Percentiles rank a stretch among this genome's conserved stretches.
These are phyloP conservation scores for Pachyramphus minor DNA, from an alignment of 2,113 vertebrate genomes.

Conservation along the genomic window DNA sequence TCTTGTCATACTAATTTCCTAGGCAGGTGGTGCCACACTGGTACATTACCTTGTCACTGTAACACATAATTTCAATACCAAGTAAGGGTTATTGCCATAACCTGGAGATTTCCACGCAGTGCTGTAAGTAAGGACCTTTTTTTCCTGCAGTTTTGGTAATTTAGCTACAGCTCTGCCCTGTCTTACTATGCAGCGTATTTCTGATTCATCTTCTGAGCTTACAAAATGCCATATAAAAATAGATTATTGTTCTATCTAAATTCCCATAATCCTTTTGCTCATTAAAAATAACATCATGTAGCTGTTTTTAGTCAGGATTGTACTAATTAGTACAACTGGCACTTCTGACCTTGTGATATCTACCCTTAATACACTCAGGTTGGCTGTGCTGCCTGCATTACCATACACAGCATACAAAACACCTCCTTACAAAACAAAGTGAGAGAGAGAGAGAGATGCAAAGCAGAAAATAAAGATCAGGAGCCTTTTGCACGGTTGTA, in stretches of 20 bases:
- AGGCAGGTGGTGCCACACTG: not conserved
- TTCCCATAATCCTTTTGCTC: slow-evolving; percentile 44
- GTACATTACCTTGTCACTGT: not conserved
- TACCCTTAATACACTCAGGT: not conserved
- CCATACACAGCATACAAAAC: not conserved
- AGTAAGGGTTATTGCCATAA: not conserved
- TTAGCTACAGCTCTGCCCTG: not conserved
- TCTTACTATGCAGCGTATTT: not conserved
- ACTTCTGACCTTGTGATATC: slow-evolving; percentile 35
- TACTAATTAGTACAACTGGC: not conserved
- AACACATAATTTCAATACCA: not conserved
- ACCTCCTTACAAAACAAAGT: not conserved
- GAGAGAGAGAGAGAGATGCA: not conserved
- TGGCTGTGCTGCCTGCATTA: not conserved
- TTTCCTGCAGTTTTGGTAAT: not conserved
- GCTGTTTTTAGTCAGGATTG: slow-evolving; percentile 40
- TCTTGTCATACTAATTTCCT: not conserved
- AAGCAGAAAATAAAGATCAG: not conserved
- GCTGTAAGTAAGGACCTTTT: not conserved
- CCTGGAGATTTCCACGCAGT: not conserved
- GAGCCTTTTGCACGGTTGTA: not conserved
- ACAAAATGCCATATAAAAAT: slow-evolving; percentile 40
- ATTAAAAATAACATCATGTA: slow-evolving; percentile 36
- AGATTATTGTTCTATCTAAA: slow-evolving; percentile 40
- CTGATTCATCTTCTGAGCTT: slow-evolving; percentile 17